Evolutionary conservation across 1,140 invertebrate genomes (phyloP).

Genomic region (Lepidurus apus): DNA sequence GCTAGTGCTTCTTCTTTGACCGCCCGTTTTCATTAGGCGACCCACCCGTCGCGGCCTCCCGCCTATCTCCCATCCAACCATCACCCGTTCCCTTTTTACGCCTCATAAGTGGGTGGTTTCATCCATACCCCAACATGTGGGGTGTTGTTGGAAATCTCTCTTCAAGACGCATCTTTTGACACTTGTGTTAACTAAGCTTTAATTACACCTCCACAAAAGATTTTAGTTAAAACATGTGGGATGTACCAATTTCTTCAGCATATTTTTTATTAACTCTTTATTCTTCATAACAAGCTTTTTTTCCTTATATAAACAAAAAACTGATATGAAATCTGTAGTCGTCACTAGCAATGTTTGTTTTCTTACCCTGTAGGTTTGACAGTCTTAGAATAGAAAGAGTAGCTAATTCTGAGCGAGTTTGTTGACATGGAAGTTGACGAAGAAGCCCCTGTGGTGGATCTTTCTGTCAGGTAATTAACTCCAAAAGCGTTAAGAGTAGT

Average conservation of each 20-base stretch:
- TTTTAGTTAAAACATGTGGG: no score
- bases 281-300: neutral
- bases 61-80: slow-evolving; percentile 4
- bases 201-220: no score
- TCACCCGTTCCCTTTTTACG: slow-evolving; percentile 19
- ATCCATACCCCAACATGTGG: neutral
- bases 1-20: slow-evolving; percentile 14
- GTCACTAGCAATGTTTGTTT: no score
- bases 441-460: slow-evolving; percentile 60
- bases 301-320: slow-evolving; percentile 41
- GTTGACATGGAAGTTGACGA: slow-evolving; percentile 57
- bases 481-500: neutral
- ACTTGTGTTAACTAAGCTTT: neutral
- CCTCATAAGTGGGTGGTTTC: slow-evolving; percentile 2
- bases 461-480: slow-evolving; percentile 62
- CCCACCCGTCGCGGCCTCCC: neutral
- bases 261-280: no score
- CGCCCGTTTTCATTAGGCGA: slow-evolving; percentile 18
- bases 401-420: no score
- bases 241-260: no score
- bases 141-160: neutral
- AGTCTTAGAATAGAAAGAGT: no score
- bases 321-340: no score
- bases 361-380: no score
- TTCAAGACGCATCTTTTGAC: neutral